phyloP scores from a whole-genome alignment of 1,140 invertebrate species.

The Rhizoglyphus robini region DNA sequence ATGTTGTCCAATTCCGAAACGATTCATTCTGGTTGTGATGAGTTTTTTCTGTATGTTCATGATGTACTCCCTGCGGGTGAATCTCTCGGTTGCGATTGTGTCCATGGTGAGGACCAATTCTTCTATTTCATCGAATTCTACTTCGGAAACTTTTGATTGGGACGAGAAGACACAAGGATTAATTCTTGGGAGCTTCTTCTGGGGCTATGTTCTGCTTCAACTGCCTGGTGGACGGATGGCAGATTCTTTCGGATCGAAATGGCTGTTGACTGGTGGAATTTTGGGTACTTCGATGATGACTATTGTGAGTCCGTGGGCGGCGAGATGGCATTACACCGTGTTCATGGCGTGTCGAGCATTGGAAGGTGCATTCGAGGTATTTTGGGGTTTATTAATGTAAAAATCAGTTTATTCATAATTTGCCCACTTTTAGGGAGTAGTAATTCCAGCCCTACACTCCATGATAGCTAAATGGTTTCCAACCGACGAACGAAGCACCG shows the following conservation, averaged over 20 bases:
- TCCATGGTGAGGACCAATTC: too few species aligned
- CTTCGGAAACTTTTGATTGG: too few species aligned
- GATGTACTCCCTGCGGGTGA: too few species aligned
- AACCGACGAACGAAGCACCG: constrained; percentile 19
- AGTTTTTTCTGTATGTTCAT: too few species aligned
- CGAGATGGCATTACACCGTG: background rate
- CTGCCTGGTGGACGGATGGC: constrained; percentile 62
- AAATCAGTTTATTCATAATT: too few species aligned
- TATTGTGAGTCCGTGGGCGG: constrained; percentile 16
- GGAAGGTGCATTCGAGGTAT: constrained; percentile 24
- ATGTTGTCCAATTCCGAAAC: too few species aligned
- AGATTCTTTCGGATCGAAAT: constrained; percentile 62
- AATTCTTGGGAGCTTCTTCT: constrained; percentile 70
- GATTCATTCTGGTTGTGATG: too few species aligned
- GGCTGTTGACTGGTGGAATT: constrained; percentile 66
- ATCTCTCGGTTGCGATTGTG: too few species aligned
- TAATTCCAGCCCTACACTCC: constrained; percentile 32
- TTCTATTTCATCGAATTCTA: too few species aligned
- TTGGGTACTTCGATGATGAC: constrained; percentile 43
- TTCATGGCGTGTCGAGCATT: constrained; percentile 22
- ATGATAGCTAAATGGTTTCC: constrained; percentile 32
- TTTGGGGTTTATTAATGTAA: too few species aligned
- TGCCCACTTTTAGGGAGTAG: constrained; percentile 28
- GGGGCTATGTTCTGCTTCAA: constrained; percentile 67
- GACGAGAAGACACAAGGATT: too few species aligned